Conservation (phyloP, 2,113 vertebrate genomes). For the Azemiops feae region DNA sequence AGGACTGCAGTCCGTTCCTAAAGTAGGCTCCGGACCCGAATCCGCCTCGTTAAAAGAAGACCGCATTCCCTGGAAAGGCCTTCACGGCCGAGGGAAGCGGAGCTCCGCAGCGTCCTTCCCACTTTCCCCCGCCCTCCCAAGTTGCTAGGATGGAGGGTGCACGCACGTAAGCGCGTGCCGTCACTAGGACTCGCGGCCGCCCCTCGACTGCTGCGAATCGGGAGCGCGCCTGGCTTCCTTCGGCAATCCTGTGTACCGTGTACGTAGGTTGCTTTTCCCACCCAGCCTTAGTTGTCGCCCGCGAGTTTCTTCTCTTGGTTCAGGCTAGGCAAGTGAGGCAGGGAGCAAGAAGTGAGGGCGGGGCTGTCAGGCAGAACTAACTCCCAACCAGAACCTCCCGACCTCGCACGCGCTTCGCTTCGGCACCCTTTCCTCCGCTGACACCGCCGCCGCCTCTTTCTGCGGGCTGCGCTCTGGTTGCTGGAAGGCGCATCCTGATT, state of each 20-base stretch:
- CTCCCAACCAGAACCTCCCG: too few relatives aligned
- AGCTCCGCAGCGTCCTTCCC: neutral
- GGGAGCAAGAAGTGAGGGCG: neutral
- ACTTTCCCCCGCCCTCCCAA: neutral
- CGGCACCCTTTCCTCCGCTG: neutral
- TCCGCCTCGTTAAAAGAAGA: neutral
- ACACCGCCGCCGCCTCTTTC: neutral
- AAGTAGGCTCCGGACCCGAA: neutral
- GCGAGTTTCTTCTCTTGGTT: neutral
- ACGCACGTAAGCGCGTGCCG: neutral
- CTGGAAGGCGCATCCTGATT: neutral
- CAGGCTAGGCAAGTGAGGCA: neutral
- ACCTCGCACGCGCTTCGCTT: neutral
- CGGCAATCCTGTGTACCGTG: neutral
- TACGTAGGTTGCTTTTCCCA: neutral
- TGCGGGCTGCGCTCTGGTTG: neutral
- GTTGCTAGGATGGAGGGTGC: neutral
- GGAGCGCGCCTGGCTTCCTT: neutral
- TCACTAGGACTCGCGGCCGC: neutral
- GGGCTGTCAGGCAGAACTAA: constrained; percentile 29
- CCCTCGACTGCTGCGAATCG: neutral
- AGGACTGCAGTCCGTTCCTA: neutral
- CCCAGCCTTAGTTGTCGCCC: neutral
- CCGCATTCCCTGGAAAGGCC: neutral
- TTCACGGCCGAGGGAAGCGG: neutral